Evolutionary conservation across 1,140 invertebrate genomes (phyloP).

Genomic region (Cardiocondyla obscurior): DNA sequence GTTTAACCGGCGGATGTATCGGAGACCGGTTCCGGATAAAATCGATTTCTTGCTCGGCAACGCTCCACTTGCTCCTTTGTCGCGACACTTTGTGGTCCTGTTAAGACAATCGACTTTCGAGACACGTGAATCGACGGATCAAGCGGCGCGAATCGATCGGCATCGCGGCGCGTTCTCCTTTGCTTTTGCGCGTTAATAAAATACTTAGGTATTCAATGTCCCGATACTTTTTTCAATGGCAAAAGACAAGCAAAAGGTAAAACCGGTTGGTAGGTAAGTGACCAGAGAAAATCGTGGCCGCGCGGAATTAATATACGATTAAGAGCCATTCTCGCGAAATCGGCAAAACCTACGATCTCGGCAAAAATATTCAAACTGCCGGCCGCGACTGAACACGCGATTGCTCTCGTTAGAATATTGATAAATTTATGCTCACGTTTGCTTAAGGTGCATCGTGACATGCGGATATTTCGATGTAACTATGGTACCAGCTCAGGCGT

Average conservation of each 20-base stretch:
- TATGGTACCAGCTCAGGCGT: slow-evolving; percentile 2
- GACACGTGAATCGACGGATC: slow-evolving; percentile 26
- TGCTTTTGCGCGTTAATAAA: slow-evolving; percentile 44
- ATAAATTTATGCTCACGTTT: slow-evolving; percentile 20
- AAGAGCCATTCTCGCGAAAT: not conserved
- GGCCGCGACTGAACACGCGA: not conserved
- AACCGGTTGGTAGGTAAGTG: slow-evolving; percentile 44
- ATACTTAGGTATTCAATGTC: slow-evolving; percentile 34
- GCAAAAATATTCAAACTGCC: not conserved
- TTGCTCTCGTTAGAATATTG: slow-evolving; percentile 14
- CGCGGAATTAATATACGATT: slow-evolving; percentile 24
- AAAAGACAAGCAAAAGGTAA: slow-evolving; percentile 27
- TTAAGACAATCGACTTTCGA: slow-evolving; percentile 51
- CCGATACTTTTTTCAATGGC: not conserved
- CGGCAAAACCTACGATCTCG: not conserved
- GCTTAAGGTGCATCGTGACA: not conserved
- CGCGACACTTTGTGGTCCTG: slow-evolving; percentile 26
- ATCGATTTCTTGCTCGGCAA: slow-evolving; percentile 50
- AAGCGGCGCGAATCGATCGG: slow-evolving; percentile 49
- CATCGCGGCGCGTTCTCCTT: slow-evolving; percentile 13
- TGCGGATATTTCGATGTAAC: slow-evolving; percentile 4
- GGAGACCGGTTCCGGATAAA: slow-evolving; percentile 47
- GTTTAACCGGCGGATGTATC: slow-evolving; percentile 24
- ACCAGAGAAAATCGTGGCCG: slow-evolving; percentile 27
- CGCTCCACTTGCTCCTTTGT: slow-evolving; percentile 44